phyloP scores from a whole-genome alignment of 2,888 invertebrate genomes.

The Resseliella maxima region DNA sequence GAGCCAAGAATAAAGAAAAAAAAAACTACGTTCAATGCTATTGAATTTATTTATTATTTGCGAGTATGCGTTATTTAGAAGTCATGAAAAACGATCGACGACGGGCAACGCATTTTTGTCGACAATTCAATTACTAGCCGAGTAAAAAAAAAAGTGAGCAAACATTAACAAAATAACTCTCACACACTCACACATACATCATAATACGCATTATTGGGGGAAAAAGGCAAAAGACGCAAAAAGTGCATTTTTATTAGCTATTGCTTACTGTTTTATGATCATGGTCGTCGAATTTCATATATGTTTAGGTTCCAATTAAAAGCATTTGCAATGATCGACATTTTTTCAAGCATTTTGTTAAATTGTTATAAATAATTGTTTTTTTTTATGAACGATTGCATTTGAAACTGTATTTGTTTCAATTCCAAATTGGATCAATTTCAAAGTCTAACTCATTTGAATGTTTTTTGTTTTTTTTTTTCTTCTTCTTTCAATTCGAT shows the following conservation, averaged over 20 bases:
- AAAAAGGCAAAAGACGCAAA: neutral
- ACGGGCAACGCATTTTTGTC: constrained; percentile 19
- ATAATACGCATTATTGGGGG: constrained; percentile 31
- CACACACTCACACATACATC: too few relatives aligned
- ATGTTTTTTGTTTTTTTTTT: neutral
- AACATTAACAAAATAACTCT: constrained; percentile 29
- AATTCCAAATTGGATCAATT: neutral
- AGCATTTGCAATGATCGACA: constrained; percentile 31
- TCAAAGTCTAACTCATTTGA: neutral
- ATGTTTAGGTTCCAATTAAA: constrained; percentile 29
- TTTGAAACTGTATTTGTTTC: neutral
- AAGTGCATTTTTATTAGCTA: neutral
- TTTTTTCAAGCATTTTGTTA: neutral
- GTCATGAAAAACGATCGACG: constrained; percentile 8
- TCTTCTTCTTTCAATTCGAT: neutral
- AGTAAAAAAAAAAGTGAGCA: neutral
- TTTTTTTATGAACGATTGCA: neutral
- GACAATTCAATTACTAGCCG: constrained; percentile 22
- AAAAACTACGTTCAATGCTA: constrained; percentile 1
- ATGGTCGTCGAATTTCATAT: neutral
- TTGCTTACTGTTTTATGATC: neutral
- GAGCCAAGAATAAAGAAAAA: neutral
- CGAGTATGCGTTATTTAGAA: constrained; percentile 21
- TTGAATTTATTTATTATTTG: constrained; percentile 41
- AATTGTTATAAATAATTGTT: neutral